Base-by-base conservation (phyloP, 2,888 invertebrate species). In the Macrosiphum euphorbiae region DNA sequence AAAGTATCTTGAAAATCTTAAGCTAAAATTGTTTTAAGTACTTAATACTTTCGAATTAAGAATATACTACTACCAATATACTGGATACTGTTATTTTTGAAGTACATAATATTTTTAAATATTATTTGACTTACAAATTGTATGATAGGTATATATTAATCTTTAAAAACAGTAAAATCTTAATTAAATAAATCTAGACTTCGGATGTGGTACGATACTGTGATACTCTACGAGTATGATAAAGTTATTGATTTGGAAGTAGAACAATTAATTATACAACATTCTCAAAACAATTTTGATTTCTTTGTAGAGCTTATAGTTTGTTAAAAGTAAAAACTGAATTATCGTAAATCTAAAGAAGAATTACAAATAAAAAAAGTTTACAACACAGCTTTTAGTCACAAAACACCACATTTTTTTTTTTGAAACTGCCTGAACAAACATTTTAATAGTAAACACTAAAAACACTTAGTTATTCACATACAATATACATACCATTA, bases 341-440 rank as follows among this genome's bases (percentile, higher is more conserved):
- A 78, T 78, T 20, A 78, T 35, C 35, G 78, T 78, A 78, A 35
- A 78, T 78, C 20, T 35, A 35, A 35, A 78, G 67, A 78, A 20
- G 35, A 78, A 35, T 35, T 20, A 41, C 8, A 35, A 35, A 88
- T 11, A 5, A 55, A 88, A 88, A 55, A 41, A 13, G 35, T 55
- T 41, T 35, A 41, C 26, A 24, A 41, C 26, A 58, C 89, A 16
- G 55, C 41, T 89, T 89, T 89, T 89, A 61, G 28, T 8, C 20
- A 78, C 78, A 67, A 90, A 47, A 35, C 35, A 50, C 67, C 67
- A 90, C 50, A 90, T 67, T 90, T 90, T 90, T 50, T 90, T 52
- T 16, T 24, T 24, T 11, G 2, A 78, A 90, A 67, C 47, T 16
- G 47, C 35, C 67, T 90, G 90, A 90, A 90, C 47, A 90, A 90